Evolutionary conservation across 2,113 vertebrate species (phyloP), one percentile per base, ranked within the genome.

Genomic region (Pontoporia blainvillei): DNA sequence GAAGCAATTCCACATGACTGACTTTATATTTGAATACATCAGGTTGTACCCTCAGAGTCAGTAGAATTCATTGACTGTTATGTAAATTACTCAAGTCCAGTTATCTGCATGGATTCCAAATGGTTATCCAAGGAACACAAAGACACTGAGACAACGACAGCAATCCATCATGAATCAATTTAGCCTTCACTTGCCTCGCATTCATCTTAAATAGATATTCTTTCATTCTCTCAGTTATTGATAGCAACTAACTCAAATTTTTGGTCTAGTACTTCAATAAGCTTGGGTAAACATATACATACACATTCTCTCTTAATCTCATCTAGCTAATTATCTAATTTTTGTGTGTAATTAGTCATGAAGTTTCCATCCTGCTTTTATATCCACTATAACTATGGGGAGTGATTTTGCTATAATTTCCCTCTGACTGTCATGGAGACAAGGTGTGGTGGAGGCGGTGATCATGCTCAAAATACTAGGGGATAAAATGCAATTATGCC

Each of bases 401-500:
- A 95, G 46, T 88, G 96, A 96, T 85, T 96, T 91, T 73, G 61
- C 76, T 86, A 3, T 85, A 94, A 62, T 98, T 91, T 96, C 92
- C 92, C 96, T 83, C 76, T 84, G 96, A 62, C 91, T 73, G 64
- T 91, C 59, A 91, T 5, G 1, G 95, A 97, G 82, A 69, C n/a
- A 91, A 18, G 44, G 12, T 84, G n/a, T 98, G 90, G 87, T 73
- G 96, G 91, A 93, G 86, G 73, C 97, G 92, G 94, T 97, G 94
- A 98, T 97, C 98, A 95, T 82, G 81, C 79, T 82, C 31, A 94
- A 95, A 97, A 96, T 96, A 81, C 85, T 23, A 78, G 90, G 82
- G 90, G 71, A 87, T 90, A 96, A 91, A 83, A 94, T 64, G 76
- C 87, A 97, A 97, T 98, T 97, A 97, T n/a, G 76, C 73, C 62